Evolutionary conservation across 2,888 invertebrate genomes (phyloP), one percentile per base, ranked within the genome.

Genomic region (Ypsolopha sequella): DNA sequence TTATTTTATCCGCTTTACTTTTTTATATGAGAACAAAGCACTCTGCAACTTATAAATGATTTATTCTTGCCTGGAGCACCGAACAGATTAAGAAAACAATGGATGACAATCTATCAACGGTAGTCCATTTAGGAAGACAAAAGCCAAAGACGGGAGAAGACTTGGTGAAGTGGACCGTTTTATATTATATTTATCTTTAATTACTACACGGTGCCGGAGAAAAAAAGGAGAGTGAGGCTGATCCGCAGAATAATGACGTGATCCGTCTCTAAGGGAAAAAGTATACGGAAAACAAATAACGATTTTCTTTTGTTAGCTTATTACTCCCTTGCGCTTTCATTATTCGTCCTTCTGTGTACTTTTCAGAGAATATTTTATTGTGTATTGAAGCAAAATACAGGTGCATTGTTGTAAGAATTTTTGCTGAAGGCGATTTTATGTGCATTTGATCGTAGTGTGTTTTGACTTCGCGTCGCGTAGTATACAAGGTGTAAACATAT

Each of bases 181-280:
- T 78, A 77, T 86, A 79, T 81, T 78, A 79, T 85, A 82, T 86
- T 85, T 85, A 85, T 81, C 80, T 86, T 86, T 85, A 84, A 85
- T 86, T 84, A 84, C 72, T 76, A 82, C 82, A 82, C 72, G 68
- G 65, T 54, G 65, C 55, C 53, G 62, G 65, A 67, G 53, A 53
- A 41, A 50, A 41, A 14, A 48, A 38, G 47, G 47, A 34, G 33
- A 51, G 45, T 36, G 38, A 46, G 6, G n/a, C 34, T 36, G 57
- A 70, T 72, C 55, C 66, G 60, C 60, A 62, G 66, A 78, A 82
- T 82, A 84, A 85, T 79, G 76, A 79, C 73, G 76, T 70, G 77
- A 78, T 76, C 75, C 77, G 73, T 63, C 67, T 65, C 64, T 58
- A 66, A 75, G 80, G 76, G 72, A 67, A 51, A 52, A 70, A 68